Conservation (phyloP, 2,113 vertebrate genomes). For the Kryptolebias marmoratus region DNA sequence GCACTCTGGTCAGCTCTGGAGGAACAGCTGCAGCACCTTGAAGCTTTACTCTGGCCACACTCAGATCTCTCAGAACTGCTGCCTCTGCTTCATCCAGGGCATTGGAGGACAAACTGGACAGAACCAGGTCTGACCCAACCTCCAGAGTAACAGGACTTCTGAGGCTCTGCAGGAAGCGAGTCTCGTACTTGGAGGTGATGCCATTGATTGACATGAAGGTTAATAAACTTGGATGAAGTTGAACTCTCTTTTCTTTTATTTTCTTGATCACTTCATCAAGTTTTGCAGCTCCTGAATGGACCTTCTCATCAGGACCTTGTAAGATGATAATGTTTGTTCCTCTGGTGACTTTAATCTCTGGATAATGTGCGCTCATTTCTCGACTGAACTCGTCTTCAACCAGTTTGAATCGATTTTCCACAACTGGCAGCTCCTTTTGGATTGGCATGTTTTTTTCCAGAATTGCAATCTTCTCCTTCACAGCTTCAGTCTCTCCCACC, state of each 20-base stretch:
- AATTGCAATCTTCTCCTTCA: conserved; percentile 34
- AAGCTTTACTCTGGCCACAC: conserved; percentile 35
- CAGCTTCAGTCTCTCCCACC: conserved; percentile 52
- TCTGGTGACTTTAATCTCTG: conserved; percentile 17
- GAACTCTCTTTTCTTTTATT: conserved; percentile 47
- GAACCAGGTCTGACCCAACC: conserved; percentile 36
- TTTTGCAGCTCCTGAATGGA: conserved; percentile 29
- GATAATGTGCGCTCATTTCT: conserved; percentile 8
- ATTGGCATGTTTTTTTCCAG: conserved; percentile 28
- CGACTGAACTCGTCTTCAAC: conserved; percentile 58
- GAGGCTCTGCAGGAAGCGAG: conserved; percentile 56
- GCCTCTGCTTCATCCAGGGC: conserved; percentile 58
- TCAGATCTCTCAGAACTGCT: conserved; percentile 51
- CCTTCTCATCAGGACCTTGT: conserved; percentile 47
- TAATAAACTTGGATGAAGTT: conserved; percentile 10
- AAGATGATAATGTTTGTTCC: conserved; percentile 18
- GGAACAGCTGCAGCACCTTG: conserved; percentile 25
- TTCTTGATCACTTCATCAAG: conserved; percentile 35
- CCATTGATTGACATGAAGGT: conserved; percentile 52
- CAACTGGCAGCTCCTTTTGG: conserved; percentile 26
- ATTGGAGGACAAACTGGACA: conserved; percentile 63
- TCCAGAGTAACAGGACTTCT: conserved; percentile 61
- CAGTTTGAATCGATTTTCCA: conserved; percentile 49
- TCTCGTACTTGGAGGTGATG: conserved; percentile 46
- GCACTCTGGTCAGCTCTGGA: conserved; percentile 31